Conservation (phyloP, 2,113 vertebrate species). For the Psophia crepitans region DNA sequence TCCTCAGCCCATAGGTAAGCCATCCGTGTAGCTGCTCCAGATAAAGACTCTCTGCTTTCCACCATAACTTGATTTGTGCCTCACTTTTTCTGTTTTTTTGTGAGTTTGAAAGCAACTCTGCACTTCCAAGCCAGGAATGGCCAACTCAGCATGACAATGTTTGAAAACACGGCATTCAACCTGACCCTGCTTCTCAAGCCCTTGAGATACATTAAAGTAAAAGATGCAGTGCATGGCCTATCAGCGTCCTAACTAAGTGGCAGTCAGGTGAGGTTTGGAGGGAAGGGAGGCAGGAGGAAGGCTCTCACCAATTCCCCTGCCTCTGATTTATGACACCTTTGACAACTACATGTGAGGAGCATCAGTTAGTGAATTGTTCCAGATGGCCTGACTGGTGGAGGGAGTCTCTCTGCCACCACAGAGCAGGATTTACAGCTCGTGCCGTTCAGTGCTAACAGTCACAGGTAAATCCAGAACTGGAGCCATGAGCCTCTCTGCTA, state of each 20-base stretch:
- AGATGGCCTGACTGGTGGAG: background rate
- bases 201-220: background rate
- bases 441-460: background rate
- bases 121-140: background rate
- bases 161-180: background rate
- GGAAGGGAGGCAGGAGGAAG: background rate
- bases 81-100: background rate
- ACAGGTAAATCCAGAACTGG: background rate
- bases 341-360: conserved; percentile 8
- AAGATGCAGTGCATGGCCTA: background rate
- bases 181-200: background rate
- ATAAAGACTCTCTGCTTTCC: background rate
- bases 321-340: conserved; percentile 36
- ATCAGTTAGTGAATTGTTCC: conserved; percentile 56
- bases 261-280: background rate
- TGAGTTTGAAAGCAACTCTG: background rate
- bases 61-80: background rate
- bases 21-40: background rate
- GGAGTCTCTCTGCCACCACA: background rate
- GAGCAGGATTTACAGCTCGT: conserved; percentile 16
- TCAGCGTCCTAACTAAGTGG: background rate
- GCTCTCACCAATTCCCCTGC: background rate
- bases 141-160: background rate
- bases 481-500: background rate
- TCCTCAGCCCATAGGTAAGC: background rate